phyloP scores from a whole-genome alignment of 2,797 vertebrate genomes.

The Notolabrus celidotus region DNA sequence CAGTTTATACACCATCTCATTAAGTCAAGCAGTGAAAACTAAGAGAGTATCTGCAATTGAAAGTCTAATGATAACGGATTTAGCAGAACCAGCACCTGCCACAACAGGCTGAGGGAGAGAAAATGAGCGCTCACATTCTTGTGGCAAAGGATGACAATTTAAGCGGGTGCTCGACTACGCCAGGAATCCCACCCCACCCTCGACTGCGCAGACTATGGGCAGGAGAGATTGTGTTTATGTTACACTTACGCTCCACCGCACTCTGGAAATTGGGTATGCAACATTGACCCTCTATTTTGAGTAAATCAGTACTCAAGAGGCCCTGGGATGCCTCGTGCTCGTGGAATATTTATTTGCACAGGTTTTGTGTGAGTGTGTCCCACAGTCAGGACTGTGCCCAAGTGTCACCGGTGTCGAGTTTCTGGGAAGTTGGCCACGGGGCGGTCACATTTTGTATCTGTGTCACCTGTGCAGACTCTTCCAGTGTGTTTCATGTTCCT shows the following conservation, averaged over 20 bases:
- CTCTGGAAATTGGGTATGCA: conserved; percentile 86
- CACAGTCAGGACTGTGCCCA: conserved; percentile 46
- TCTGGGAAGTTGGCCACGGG: conserved; percentile 72
- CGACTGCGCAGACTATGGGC: conserved; percentile 74
- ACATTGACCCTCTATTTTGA: conserved; percentile 85
- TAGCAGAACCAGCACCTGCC: conserved; percentile 82
- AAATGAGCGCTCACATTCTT: conserved; percentile 84
- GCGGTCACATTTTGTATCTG: conserved; percentile 73
- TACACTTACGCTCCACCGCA: conserved; percentile 84
- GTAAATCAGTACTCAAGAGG: conserved; percentile 84
- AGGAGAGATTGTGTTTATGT: conserved; percentile 86
- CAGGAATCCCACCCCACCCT: conserved; percentile 86
- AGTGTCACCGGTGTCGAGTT: conserved; percentile 76
- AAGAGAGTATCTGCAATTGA: conserved; percentile 24
- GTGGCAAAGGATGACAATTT: conserved; percentile 87
- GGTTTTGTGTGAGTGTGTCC: conserved; percentile 63
- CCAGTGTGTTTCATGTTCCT: conserved; percentile 64
- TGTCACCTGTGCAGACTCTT: conserved; percentile 77
- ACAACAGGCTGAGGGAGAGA: conserved; percentile 77
- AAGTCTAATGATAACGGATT: conserved; percentile 61
- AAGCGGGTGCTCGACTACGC: conserved; percentile 82
- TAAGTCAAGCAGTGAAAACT: conserved; percentile 18
- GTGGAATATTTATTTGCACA: conserved; percentile 82
- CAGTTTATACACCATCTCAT: conserved; percentile 30
- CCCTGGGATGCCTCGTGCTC: conserved; percentile 76